Percentiles rank a stretch among this genome's conserved stretches.
phyloP scores from a whole-genome alignment of 2,113 vertebrate genomes.

The Psilopsiagon aymara region DNA sequence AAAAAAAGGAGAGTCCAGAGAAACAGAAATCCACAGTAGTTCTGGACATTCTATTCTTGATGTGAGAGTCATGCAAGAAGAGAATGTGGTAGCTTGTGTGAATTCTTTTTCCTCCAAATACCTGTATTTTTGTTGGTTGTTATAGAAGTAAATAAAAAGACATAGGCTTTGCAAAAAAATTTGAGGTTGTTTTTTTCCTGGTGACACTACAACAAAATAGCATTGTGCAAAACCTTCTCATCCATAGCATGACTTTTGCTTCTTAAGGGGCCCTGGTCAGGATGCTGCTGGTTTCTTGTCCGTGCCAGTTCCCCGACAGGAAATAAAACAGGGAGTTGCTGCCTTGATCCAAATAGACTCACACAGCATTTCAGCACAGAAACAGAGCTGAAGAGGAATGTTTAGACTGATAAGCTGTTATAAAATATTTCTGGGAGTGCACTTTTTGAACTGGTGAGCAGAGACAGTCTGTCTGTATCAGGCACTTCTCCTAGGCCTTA shows the following conservation, averaged over 20 bases:
- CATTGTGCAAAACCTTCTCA: neutral
- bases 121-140: neutral
- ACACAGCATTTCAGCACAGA: conserved; percentile 30
- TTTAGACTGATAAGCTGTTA: conserved; percentile 61
- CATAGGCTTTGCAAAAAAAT: neutral
- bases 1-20: neutral
- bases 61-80: neutral
- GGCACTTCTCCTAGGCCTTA: conserved; percentile 64
- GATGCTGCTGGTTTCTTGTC: neutral
- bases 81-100: neutral
- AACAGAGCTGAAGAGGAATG: conserved; percentile 60
- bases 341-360: conserved; percentile 2
- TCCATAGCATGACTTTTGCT: neutral
- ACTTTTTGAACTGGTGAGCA: conserved; percentile 65
- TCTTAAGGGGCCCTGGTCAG: neutral
- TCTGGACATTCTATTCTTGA: neutral
- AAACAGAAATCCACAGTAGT: neutral
- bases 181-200: neutral
- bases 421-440: conserved; percentile 73
- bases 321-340: conserved; percentile 41
- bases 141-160: neutral
- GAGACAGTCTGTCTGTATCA: conserved; percentile 69
- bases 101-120: neutral
- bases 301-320: conserved; percentile 12
- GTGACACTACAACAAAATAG: neutral